Percentiles rank a stretch among this genome's conserved stretches.
Conservation (phyloP, 1,140 invertebrate species). For the Hermatobates lingyangjiaoensis region DNA sequence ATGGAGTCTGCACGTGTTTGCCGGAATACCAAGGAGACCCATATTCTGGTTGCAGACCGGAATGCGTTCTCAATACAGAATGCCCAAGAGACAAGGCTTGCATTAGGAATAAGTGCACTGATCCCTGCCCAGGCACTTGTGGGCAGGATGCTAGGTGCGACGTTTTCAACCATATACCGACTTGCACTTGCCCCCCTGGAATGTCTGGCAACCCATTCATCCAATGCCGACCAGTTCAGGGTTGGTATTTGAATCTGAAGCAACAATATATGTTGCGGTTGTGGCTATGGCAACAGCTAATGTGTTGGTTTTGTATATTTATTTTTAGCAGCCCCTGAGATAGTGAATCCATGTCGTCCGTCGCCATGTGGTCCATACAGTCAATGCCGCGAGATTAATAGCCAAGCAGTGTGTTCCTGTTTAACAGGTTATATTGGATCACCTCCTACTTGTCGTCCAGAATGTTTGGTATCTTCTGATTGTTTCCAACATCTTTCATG, state of each 20-base stretch:
- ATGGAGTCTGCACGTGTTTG: slow-evolving; percentile 29
- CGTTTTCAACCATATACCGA: slow-evolving; percentile 28
- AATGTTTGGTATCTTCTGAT: slow-evolving; percentile 51
- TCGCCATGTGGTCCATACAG: slow-evolving; percentile 36
- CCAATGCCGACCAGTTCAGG: slow-evolving; percentile 31
- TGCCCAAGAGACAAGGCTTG: slow-evolving; percentile 29
- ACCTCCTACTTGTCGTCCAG: slow-evolving; percentile 49
- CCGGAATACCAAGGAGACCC: slow-evolving; percentile 35
- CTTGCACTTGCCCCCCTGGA: slow-evolving; percentile 32
- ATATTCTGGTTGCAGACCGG: slow-evolving; percentile 26
- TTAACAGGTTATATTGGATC: slow-evolving; percentile 34
- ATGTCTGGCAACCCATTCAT: slow-evolving; percentile 54
- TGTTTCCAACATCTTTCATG: slow-evolving; percentile 49
- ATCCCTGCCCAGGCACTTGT: slow-evolving; percentile 32
- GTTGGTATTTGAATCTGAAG: background rate
- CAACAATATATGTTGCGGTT: background rate
- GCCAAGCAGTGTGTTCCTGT: slow-evolving; percentile 33
- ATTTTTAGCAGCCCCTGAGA: slow-evolving; percentile 13
- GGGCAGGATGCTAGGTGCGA: slow-evolving; percentile 30
- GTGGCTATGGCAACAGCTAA: background rate
- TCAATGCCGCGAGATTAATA: slow-evolving; percentile 31
- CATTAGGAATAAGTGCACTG: slow-evolving; percentile 28
- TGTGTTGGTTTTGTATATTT: background rate
- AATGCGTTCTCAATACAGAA: slow-evolving; percentile 30
- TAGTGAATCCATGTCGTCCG: slow-evolving; percentile 27